Evolutionary conservation across 2,888 invertebrate genomes (phyloP).

Genomic region (Stomorhina lunata): DNA sequence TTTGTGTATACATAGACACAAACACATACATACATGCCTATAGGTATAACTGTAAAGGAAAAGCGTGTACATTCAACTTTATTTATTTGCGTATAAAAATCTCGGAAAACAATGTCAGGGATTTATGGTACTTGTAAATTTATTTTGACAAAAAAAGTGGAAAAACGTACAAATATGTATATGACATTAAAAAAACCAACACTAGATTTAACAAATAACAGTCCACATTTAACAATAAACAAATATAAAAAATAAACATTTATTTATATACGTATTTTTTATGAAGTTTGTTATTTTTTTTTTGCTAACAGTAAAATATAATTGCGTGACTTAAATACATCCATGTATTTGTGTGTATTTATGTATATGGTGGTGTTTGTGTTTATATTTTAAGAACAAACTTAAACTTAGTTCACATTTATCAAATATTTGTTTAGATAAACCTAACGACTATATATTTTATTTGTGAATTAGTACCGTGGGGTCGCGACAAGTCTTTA

Average conservation of each 20-base stretch:
- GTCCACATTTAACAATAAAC: neutral
- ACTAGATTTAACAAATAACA: constrained; percentile 1
- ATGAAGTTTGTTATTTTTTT: neutral
- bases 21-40: too few species aligned
- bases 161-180: neutral
- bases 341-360: neutral
- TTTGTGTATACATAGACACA: too few species aligned
- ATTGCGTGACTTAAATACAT: constrained; percentile 50
- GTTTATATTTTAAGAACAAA: neutral
- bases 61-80: constrained; percentile 7
- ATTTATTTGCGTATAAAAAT: constrained; percentile 40
- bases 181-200: constrained; percentile 14
- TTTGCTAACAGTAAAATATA: constrained; percentile 43
- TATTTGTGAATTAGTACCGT: too few species aligned
- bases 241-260: constrained; percentile 10
- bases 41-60: too few species aligned
- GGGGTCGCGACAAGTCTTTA: too few species aligned
- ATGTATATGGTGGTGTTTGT: too few species aligned
- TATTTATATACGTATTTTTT: constrained; percentile 16
- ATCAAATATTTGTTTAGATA: too few species aligned
- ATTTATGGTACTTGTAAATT: constrained; percentile 49
- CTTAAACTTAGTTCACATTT: too few species aligned
- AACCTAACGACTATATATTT: too few species aligned
- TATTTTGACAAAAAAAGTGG: constrained; percentile 4
- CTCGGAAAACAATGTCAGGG: constrained; percentile 43